phyloP scores from a whole-genome alignment of 2,113 vertebrate genomes.

The Lonchura striata region DNA sequence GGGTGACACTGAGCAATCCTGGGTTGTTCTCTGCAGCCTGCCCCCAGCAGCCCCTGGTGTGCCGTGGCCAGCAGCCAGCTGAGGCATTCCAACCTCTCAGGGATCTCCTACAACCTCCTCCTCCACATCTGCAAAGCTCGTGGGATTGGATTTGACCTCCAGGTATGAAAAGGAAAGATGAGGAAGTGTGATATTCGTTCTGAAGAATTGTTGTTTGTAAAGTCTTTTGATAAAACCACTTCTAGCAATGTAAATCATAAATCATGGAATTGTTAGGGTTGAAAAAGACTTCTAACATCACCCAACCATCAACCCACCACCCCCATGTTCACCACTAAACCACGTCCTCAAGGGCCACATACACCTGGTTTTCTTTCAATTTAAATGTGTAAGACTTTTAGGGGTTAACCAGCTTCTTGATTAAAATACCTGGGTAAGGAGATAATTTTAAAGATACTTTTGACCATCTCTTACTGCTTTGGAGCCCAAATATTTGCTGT shows the following conservation, averaged over 20 bases:
- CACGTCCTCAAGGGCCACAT: too few relatives aligned
- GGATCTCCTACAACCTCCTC: slow-evolving; percentile 79
- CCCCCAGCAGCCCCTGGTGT: slow-evolving; percentile 22
- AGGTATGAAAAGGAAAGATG: slow-evolving; percentile 69
- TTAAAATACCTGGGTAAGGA: background rate
- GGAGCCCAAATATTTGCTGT: background rate
- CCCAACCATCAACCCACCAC: background rate
- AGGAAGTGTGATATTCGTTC: rapidly evolving
- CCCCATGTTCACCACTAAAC: background rate
- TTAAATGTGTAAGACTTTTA: background rate
- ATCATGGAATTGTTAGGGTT: background rate
- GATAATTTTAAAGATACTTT: background rate
- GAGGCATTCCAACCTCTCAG: slow-evolving; percentile 79
- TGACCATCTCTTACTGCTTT: background rate
- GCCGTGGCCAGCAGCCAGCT: slow-evolving; percentile 79
- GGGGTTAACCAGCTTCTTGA: background rate
- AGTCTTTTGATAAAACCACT: background rate
- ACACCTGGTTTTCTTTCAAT: background rate
- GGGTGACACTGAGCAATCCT: background rate
- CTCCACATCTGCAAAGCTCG: slow-evolving; percentile 80
- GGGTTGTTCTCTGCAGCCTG: slow-evolving; percentile 19
- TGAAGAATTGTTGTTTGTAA: background rate
- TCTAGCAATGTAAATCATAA: background rate
- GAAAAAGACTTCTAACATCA: background rate
- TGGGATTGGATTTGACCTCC: slow-evolving; percentile 82